Evolutionary conservation across 1,140 invertebrate species (phyloP).

Genomic region (Diorhabda carinulata): DNA sequence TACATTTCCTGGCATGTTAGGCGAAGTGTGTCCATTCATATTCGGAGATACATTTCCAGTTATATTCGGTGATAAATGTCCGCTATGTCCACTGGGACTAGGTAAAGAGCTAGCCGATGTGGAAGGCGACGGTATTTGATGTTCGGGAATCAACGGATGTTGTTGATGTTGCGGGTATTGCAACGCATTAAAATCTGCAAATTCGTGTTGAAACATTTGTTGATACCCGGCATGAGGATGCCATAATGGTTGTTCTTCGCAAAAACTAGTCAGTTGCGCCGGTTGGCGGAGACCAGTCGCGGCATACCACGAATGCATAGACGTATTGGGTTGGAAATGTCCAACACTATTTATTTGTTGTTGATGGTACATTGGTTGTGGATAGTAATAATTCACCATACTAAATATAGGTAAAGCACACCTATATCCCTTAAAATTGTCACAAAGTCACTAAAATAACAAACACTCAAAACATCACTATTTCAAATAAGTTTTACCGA

Average conservation of each 20-base stretch:
- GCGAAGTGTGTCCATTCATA: too few relatives aligned
- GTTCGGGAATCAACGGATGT: slow-evolving; percentile 33
- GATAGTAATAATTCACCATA: slow-evolving; percentile 59
- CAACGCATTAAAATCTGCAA: slow-evolving; percentile 38
- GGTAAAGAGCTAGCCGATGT: slow-evolving; percentile 64
- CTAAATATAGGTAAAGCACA: slow-evolving; percentile 1
- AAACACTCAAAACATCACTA: not conserved
- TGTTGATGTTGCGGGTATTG: slow-evolving; percentile 26
- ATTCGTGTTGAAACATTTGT: slow-evolving; percentile 43
- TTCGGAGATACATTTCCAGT: too few relatives aligned
- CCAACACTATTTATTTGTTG: slow-evolving; percentile 47
- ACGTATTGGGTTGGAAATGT: slow-evolving; percentile 30
- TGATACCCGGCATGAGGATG: slow-evolving; percentile 34
- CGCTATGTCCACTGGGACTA: slow-evolving; percentile 57
- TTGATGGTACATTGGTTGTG: slow-evolving; percentile 57
- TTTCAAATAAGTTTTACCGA: not conserved
- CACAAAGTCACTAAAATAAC: slow-evolving; percentile 7
- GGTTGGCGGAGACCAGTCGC: slow-evolving; percentile 33
- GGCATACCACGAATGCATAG: slow-evolving; percentile 41
- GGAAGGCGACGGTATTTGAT: slow-evolving; percentile 60
- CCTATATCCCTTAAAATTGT: not conserved
- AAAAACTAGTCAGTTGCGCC: slow-evolving; percentile 29
- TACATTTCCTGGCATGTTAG: too few relatives aligned
- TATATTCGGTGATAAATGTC: slow-evolving; percentile 49
- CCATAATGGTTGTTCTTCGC: slow-evolving; percentile 42